Base-by-base conservation (phyloP, 2,113 vertebrate genomes). In the Sporophila hypoxantha region DNA sequence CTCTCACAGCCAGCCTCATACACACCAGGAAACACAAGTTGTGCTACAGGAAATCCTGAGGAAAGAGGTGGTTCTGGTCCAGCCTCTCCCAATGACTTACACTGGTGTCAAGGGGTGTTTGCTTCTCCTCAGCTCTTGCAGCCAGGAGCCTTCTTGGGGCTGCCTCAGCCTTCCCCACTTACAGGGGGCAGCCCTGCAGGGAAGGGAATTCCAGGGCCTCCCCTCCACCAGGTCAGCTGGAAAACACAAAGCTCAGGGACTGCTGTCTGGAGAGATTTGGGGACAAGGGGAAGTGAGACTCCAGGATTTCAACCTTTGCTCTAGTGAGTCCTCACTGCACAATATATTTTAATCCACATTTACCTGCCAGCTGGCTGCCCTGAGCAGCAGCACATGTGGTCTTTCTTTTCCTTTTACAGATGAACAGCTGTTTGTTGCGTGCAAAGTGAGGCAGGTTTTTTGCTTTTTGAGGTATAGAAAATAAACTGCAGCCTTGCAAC, bases 11-110 rank as follows among this genome's bases (percentile, higher is more conserved):
- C 78, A 76, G 41, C 25, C 27, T 53, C 37, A 41, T 32, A 37
- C 2, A 4, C 8, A 8, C 10, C 8, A 59, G 64, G 76, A 82
- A 89, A 46, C 67, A 75, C 79, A 57, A 78, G 41, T 1, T 82
- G 73, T 12, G 53, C 50, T 82, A 25, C 82, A 85, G 85, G 76
- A 93, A 78, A 87, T 64, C 66, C 82, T 75, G 66, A 84, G 89
- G 76, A 88, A 93, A 67, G 68, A 79, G 44, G 44, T 82, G 21
- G 57, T 50, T 68, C 59, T 49, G 17, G 41, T 44, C 71, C 57
- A 66, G 2, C 61, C 53, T 75, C 78, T 82, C 61, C 37, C 65
- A 69, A 9, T 0, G 1, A 29, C 46, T 88, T 69, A 30, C 29
- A 14, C 16, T 0, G 3, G 17, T 12, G 21, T 68, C 4, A 10